These are phyloP conservation scores for Eulemur albifrons DNA, from an alignment of 2,797 vertebrate species.

Conservation along the genomic window DNA sequence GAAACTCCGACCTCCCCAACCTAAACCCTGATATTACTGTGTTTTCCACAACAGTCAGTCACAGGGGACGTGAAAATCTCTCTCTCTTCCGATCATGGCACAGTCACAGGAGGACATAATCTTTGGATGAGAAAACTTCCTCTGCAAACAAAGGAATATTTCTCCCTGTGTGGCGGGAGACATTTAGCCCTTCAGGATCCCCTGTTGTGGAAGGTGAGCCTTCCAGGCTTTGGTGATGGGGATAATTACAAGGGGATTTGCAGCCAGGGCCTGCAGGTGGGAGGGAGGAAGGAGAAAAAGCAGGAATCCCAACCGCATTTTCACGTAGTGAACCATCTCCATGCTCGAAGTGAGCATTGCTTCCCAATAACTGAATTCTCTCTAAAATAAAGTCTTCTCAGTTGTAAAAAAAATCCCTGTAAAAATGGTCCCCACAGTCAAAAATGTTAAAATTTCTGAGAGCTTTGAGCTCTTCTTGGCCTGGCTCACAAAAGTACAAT, in stretches of 20 bases:
- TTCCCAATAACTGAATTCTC: background rate
- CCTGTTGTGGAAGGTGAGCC: constrained; percentile 68
- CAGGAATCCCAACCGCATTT: constrained; percentile 25
- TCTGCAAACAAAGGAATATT: constrained; percentile 72
- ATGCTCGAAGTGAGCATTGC: background rate
- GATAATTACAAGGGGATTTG: constrained; percentile 76
- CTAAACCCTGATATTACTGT: constrained; percentile 70
- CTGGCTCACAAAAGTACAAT: background rate
- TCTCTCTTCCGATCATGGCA: constrained; percentile 63
- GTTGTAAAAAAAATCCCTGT: background rate
- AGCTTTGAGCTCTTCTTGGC: constrained; percentile 8
- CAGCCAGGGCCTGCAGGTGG: constrained; percentile 46
- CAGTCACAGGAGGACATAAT: constrained; percentile 71
- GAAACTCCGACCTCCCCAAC: background rate
- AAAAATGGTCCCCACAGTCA: constrained; percentile 38
- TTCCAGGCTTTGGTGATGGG: constrained; percentile 59
- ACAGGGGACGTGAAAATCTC: constrained; percentile 54
- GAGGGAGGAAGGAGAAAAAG: constrained; percentile 14
- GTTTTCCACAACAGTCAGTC: constrained; percentile 63
- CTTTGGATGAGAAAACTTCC: constrained; percentile 74
- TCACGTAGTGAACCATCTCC: background rate
- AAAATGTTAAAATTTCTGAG: background rate
- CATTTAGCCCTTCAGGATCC: constrained; percentile 69
- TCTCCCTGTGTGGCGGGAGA: constrained; percentile 65
- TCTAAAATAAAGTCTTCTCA: background rate